Evolutionary conservation across 2,888 invertebrate species (phyloP), one percentile per base, ranked within the genome.

Genomic region (Eurois occulta): DNA sequence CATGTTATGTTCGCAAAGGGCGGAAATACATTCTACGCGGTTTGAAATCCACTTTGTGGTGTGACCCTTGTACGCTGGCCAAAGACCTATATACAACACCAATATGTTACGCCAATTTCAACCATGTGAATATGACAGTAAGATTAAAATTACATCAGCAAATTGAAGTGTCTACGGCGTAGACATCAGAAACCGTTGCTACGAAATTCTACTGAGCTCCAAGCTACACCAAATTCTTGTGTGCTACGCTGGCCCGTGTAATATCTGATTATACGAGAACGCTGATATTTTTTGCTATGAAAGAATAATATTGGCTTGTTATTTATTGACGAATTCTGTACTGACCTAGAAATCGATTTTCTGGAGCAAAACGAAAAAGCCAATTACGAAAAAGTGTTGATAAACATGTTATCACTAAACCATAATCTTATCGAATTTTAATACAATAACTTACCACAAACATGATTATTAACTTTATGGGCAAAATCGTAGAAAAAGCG

Each of bases 21-120:
- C 90, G 93, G 93, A 94, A 93, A 92, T 91, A 92, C 91, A 92
- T 93, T 92, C 91, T 90, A 88, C 86, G 93, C 87, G 93, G 93
- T 94, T 93, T 90, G 90, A 90, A 94, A 93, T 94, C 91, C 92
- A 93, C 91, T 94, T 94, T 93, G 92, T 85, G 92, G 92, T 86
- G 85, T 90, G 90, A 91, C 91, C 91, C 87, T 87, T 85, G 83
- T 86, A 86, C 77, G 62, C 71, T 88, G 86, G 76, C 86, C 86
- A 89, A 88, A 88, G 88, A 83, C 83, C 80, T 84, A 62, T 55
- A 86, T 89, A 85, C 87, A 86, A 82, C 78, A 38, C 6, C 60
- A 68, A 38, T 66, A 66, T 43, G 71, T 60, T 72, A 80, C 48
- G 69, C 79, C 35, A 87, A 78, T 84, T 77, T 86, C 72, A 72